These are phyloP conservation scores for Chaenocephalus aceratus DNA, from an alignment of 2,113 vertebrate species.

Conservation along the genomic window DNA sequence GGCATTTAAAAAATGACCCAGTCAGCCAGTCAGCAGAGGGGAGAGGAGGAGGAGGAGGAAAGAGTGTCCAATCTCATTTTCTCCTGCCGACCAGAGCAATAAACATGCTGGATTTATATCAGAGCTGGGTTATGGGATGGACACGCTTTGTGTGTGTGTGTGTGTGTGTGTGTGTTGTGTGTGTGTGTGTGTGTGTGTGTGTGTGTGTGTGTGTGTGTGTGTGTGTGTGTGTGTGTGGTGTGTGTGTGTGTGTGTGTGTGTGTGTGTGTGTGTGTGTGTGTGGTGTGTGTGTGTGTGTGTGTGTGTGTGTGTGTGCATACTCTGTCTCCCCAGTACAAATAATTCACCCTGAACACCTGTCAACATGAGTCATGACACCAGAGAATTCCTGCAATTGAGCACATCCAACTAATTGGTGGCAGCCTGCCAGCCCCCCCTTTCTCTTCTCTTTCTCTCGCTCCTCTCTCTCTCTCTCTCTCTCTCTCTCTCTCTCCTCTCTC, in stretches of 20 bases:
- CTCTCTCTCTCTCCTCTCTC: not conserved
- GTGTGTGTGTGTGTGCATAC: conserved; percentile 22
- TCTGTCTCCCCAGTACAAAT: conserved; percentile 60
- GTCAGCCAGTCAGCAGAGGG: conserved; percentile 72
- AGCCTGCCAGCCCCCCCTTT: conserved; percentile 77
- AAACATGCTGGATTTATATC: conserved; percentile 79
- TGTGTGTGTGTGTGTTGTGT: conserved; percentile 23
- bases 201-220: no score
- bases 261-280: no score
- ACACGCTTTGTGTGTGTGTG: conserved; percentile 31
- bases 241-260: no score
- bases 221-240: no score
- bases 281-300: no score
- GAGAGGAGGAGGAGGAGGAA: conserved; percentile 53
- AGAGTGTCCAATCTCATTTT: conserved; percentile 77
- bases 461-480: not conserved
- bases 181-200: no score
- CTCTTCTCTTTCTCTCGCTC: not conserved
- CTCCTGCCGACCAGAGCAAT: conserved; percentile 72
- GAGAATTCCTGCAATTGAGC: conserved; percentile 88
- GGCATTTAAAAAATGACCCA: conserved; percentile 85
- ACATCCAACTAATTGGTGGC: conserved; percentile 91
- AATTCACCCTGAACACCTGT: conserved; percentile 84
- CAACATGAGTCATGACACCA: conserved; percentile 80
- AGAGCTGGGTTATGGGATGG: conserved; percentile 59